Conservation (phyloP, 2,113 vertebrate species). For the Thoracochromis brauschi region DNA sequence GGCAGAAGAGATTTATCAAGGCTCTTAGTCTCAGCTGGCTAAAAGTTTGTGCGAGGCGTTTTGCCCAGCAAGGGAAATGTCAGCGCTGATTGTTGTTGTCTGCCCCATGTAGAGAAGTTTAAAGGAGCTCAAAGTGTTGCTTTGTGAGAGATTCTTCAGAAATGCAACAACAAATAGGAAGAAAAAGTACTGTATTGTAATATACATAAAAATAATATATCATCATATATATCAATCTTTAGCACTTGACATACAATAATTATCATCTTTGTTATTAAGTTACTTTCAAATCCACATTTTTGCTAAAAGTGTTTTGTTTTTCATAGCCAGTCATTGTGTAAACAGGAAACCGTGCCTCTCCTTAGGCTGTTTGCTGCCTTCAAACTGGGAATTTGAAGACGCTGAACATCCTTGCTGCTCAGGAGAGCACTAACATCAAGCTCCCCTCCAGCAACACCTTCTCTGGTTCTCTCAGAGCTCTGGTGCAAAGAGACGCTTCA, state of each 20-base stretch:
- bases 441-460: background rate
- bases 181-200: background rate
- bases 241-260: background rate
- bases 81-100: background rate
- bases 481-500: background rate
- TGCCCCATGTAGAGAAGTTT: background rate
- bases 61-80: background rate
- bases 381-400: background rate
- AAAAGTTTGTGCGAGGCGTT: background rate
- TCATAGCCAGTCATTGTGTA: background rate
- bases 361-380: constrained; percentile 8
- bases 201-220: background rate
- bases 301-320: background rate
- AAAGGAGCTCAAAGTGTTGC: background rate
- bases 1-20: background rate
- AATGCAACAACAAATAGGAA: background rate
- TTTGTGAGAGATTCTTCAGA: background rate
- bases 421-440: background rate
- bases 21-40: background rate
- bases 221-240: background rate
- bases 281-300: background rate
- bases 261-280: background rate
- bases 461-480: background rate
- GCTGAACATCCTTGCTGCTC: constrained; percentile 11
- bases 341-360: background rate